Base-by-base conservation (phyloP, 2,888 invertebrate genomes). In the Agonopterix subpropinquella region DNA sequence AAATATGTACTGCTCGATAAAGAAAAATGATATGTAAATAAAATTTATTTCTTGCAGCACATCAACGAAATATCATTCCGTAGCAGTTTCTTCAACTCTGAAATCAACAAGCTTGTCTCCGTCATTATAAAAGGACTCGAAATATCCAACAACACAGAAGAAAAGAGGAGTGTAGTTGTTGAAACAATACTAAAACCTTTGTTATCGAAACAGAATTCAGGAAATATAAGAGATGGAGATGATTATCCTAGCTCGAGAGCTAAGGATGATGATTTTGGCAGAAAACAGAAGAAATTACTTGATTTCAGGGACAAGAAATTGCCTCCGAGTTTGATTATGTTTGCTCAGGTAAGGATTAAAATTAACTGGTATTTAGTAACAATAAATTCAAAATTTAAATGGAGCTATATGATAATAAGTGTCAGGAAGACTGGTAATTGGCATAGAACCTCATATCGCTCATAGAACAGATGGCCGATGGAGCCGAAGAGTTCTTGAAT, bases 31-130 rank as follows among this genome's bases (percentile, higher is more conserved):
- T n/a, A n/a, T 28, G 7, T 28, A 18, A 1, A 18, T 18, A 7
- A 11, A 7, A 18, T 36, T 11, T 43, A 15, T n/a, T 44, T 52
- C 11, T 48, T 43, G 8, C 74, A 96, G 96, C 93, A 95, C 78
- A 93, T 96, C 52, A 94, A 96, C 67, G 95, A 96, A 76, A 91
- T 96, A 60, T 93, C 95, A 56, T 91, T 96, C 58, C 92, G 94
- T 48, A 96, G 96, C 73, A 96, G 96, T 80, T 93, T 96, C 70
- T 92, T 96, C 60, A 96, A 95, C 73, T 95, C 96, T 1, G 96
- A 96, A 61, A 94, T 96, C 47, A 95, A 95, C 15, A 96, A 96
- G 75, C 78, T 96, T 10, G 84, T 96, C 3, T 95, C 95, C 2
- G 92, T 96, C 13, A 92, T 95, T n/a, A 92, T 96, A 57, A 91